These are phyloP conservation scores for Andrena chrysosceles DNA, from an alignment of 2,888 invertebrate genomes.

Conservation along the genomic window DNA sequence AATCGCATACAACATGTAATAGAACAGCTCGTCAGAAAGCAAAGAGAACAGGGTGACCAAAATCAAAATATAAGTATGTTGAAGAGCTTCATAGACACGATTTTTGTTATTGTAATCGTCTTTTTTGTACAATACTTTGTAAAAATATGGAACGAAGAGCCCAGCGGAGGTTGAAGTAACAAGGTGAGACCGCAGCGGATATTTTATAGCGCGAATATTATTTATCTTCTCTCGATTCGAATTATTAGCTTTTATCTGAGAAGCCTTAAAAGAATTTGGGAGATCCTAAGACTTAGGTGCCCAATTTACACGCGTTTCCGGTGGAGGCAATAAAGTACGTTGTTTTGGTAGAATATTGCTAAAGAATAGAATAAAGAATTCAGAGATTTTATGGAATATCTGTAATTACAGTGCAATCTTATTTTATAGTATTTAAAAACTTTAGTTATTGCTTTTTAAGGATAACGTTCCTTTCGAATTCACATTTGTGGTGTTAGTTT, in stretches of 20 bases:
- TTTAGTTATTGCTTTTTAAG: conserved; percentile 17
- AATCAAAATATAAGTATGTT: conserved; percentile 75
- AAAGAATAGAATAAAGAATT: conserved; percentile 19
- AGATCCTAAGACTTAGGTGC: conserved; percentile 32
- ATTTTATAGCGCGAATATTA: conserved; percentile 40
- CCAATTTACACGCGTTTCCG: conserved; percentile 43
- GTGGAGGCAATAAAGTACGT: conserved; percentile 20
- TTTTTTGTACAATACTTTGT: conserved; percentile 80
- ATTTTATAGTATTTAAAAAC: conserved; percentile 20
- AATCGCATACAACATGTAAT: conserved; percentile 81
- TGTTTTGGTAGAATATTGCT: conserved; percentile 25
- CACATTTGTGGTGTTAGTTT: conserved; percentile 12
- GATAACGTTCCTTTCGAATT: not conserved
- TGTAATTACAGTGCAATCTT: conserved; percentile 54
- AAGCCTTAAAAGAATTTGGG: conserved; percentile 10
- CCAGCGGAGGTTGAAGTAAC: conserved; percentile 48
- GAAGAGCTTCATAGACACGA: conserved; percentile 79
- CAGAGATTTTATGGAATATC: conserved; percentile 15
- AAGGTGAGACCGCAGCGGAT: conserved; percentile 38
- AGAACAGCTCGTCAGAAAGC: conserved; percentile 81
- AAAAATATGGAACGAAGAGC: conserved; percentile 74
- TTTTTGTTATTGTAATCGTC: conserved; percentile 80
- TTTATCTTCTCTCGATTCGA: conserved; percentile 51
- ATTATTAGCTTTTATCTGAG: conserved; percentile 46
- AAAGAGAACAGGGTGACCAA: conserved; percentile 79